These are phyloP conservation scores for Brachypalpus laphriformis DNA, from an alignment of 2,888 invertebrate genomes.

Conservation along the genomic window DNA sequence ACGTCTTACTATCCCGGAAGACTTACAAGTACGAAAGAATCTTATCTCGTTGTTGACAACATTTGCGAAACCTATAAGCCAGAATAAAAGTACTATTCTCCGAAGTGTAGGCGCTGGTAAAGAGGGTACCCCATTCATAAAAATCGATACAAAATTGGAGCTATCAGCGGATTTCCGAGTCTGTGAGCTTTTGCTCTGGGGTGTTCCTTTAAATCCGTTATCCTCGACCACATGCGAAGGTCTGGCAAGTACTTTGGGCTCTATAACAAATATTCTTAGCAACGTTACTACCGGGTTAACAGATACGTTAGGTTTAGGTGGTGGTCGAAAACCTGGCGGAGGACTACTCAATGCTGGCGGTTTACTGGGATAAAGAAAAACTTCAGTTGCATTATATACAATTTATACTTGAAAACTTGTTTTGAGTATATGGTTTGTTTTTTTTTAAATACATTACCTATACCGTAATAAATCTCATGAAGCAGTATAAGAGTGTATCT, in stretches of 20 bases:
- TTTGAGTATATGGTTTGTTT: no score
- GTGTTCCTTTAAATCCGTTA: slow-evolving; percentile 78
- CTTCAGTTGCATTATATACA: neutral
- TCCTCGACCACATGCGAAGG: slow-evolving; percentile 79
- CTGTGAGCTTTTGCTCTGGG: slow-evolving; percentile 81
- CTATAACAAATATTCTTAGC: slow-evolving; percentile 75
- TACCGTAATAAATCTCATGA: no score
- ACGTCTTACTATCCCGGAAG: slow-evolving; percentile 83
- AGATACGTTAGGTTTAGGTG: slow-evolving; percentile 65
- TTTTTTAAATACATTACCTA: no score
- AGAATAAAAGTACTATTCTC: slow-evolving; percentile 76
- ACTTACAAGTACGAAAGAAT: slow-evolving; percentile 86
- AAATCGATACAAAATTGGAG: slow-evolving; percentile 83
- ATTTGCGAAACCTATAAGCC: slow-evolving; percentile 84
- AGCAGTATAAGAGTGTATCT: no score
- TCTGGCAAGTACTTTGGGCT: slow-evolving; percentile 75
- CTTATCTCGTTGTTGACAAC: slow-evolving; percentile 87
- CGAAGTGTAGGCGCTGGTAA: slow-evolving; percentile 80
- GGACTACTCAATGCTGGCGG: neutral
- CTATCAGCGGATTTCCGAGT: slow-evolving; percentile 83
- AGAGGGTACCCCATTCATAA: slow-evolving; percentile 84
- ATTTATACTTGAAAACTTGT: no score
- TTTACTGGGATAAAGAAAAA: slow-evolving; percentile 40
- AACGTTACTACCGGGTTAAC: slow-evolving; percentile 63
- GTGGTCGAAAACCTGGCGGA: neutral